Percentiles rank a stretch among this genome's conserved stretches.
These are phyloP conservation scores for Butastur rufipennis DNA, from an alignment of 2,113 vertebrate species.

Conservation along the genomic window DNA sequence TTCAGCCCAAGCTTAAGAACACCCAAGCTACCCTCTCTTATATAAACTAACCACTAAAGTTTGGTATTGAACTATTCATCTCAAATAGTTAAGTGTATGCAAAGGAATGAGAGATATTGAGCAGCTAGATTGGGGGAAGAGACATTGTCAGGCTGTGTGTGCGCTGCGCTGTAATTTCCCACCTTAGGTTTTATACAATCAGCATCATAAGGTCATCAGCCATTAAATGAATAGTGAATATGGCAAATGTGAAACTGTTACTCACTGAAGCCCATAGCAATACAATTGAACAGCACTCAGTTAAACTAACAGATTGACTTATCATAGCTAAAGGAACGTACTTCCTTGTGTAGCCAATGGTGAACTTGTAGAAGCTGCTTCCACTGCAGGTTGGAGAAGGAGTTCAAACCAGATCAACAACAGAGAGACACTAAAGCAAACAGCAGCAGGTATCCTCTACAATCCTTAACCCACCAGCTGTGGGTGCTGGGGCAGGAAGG, in stretches of 20 bases:
- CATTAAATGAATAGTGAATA: neutral
- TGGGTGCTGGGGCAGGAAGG: neutral
- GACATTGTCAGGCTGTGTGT: neutral
- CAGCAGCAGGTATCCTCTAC: neutral
- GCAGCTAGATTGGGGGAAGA: neutral
- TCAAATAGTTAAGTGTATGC: neutral
- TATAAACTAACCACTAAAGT: neutral
- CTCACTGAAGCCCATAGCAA: neutral
- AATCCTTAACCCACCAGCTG: neutral
- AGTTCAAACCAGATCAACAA: neutral
- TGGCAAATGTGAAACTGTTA: neutral
- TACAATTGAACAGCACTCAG: neutral
- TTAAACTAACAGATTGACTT: neutral
- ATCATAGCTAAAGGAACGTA: neutral
- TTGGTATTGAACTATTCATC: neutral
- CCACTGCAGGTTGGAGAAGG: neutral
- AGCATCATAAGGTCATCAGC: neutral
- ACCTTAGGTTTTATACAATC: neutral
- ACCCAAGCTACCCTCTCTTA: neutral
- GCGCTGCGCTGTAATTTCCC: neutral
- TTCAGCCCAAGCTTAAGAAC: neutral
- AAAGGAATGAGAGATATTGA: neutral
- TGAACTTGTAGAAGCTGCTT: neutral
- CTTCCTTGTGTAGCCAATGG: neutral
- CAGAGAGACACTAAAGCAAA: neutral